These are phyloP conservation scores for Chymomyza procnemis DNA, from an alignment of 2,888 invertebrate species.

Conservation along the genomic window DNA sequence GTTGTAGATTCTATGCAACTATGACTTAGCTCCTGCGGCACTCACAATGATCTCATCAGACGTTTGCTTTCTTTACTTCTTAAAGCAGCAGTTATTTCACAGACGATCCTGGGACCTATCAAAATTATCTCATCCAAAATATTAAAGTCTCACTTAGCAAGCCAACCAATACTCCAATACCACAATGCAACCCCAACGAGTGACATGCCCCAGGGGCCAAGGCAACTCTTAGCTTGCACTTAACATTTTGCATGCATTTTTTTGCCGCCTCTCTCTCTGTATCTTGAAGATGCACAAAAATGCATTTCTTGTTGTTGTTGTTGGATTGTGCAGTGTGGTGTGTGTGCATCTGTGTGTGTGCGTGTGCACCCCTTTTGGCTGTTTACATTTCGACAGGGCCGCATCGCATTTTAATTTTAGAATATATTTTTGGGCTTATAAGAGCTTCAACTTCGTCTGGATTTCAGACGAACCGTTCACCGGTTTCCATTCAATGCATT, in stretches of 20 bases:
- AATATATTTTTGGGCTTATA: conserved; percentile 61
- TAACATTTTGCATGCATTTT: not conserved
- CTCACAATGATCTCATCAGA: no score
- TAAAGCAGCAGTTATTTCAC: no score
- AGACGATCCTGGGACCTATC: no score
- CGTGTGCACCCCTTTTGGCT: conserved; percentile 1
- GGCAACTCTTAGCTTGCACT: not conserved
- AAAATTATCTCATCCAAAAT: no score
- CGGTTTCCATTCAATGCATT: not conserved
- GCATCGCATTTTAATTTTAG: conserved; percentile 67
- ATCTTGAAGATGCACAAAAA: conserved; percentile 68
- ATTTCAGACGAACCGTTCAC: not conserved
- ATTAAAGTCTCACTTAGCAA: no score
- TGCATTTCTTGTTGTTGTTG: conserved; percentile 60
- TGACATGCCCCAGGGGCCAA: not conserved
- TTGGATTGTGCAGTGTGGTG: conserved; percentile 28
- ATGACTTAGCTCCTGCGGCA: no score
- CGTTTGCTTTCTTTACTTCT: no score
- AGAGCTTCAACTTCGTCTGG: not conserved
- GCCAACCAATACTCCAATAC: not conserved
- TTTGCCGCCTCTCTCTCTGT: conserved; percentile 30
- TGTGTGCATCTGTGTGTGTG: conserved; percentile 26
- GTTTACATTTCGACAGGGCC: conserved; percentile 2
- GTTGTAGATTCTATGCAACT: no score
- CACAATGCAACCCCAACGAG: not conserved